Conservation (phyloP, 2,888 invertebrate genomes). For the Tholera decimalis region DNA sequence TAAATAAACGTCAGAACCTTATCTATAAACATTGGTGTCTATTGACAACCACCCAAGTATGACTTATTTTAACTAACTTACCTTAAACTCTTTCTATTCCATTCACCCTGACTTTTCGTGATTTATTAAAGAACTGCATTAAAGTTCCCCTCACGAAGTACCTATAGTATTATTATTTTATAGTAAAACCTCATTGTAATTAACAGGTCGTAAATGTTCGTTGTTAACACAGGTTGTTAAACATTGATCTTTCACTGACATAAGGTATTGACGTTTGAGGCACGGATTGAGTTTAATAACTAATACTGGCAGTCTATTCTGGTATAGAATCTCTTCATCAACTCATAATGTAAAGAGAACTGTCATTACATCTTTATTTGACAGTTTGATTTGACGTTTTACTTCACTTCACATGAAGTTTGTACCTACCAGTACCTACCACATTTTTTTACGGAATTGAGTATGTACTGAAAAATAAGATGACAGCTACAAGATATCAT, state of each 20-base stretch:
- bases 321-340: too few species aligned
- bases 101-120: conserved; percentile 26
- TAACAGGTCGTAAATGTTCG: background rate
- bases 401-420: too few species aligned
- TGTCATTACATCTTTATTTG: too few species aligned
- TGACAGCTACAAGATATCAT: background rate
- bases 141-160: background rate
- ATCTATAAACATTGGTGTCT: conserved; percentile 51
- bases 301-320: too few species aligned
- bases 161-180: background rate
- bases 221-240: too few species aligned
- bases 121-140: conserved; percentile 32
- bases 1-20: conserved; percentile 51
- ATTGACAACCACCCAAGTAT: conserved; percentile 43
- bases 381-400: too few species aligned
- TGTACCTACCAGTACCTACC: too few species aligned
- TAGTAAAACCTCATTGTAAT: background rate
- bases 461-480: too few species aligned
- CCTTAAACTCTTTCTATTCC: conserved; percentile 22
- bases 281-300: background rate
- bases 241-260: background rate
- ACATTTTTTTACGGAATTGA: too few species aligned
- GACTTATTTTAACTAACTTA: conserved; percentile 36
- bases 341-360: too few species aligned
- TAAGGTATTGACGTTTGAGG: background rate